These are phyloP conservation scores for Cardinalis cardinalis DNA, from an alignment of 2,113 vertebrate genomes.

Conservation along the genomic window DNA sequence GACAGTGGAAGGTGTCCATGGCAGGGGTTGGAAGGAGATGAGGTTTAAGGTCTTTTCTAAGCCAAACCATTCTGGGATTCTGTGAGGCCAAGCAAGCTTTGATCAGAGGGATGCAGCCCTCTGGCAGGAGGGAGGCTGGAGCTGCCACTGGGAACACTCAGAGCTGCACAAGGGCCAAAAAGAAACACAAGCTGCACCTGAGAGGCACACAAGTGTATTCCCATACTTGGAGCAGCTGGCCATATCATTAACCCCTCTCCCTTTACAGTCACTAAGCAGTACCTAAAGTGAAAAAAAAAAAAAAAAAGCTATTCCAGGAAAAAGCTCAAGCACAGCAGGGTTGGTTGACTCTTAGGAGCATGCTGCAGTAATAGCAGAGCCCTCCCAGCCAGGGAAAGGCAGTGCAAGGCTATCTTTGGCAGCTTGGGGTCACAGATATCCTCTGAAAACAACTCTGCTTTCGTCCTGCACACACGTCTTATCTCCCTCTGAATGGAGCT, in stretches of 20 bases:
- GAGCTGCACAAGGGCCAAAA: not conserved
- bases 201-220: not conserved
- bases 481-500: not conserved
- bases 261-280: not conserved
- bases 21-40: not conserved
- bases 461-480: accelerated
- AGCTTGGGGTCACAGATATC: not conserved
- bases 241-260: not conserved
- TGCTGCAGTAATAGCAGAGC: not conserved
- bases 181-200: not conserved
- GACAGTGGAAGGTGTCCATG: not conserved
- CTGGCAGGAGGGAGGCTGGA: not conserved
- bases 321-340: not conserved
- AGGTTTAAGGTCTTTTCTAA: not conserved
- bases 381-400: not conserved
- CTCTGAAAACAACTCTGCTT: not conserved
- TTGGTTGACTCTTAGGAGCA: accelerated
- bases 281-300: not conserved
- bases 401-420: not conserved
- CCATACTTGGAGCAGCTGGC: not conserved
- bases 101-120: not conserved
- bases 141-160: not conserved
- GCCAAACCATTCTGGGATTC: not conserved
- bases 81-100: not conserved
- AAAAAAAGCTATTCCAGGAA: not conserved